phyloP scores from a whole-genome alignment of 2,797 vertebrate genomes.

The Anableps anableps region DNA sequence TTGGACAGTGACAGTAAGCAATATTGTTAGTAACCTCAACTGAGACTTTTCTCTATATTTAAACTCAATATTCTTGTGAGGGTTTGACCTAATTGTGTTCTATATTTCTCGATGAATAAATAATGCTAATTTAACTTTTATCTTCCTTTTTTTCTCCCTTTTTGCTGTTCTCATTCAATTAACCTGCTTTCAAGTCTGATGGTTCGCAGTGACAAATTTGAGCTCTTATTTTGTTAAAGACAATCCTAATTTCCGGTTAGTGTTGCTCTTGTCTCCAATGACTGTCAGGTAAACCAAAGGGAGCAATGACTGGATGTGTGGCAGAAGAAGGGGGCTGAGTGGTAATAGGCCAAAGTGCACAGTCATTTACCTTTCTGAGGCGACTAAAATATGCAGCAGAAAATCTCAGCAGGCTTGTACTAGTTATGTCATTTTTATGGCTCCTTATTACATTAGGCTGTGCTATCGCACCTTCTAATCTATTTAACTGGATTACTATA shows the following conservation, averaged over 20 bases:
- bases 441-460: background rate
- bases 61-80: background rate
- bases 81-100: background rate
- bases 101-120: background rate
- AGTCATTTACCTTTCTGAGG: constrained; percentile 11
- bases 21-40: background rate
- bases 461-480: constrained; percentile 3
- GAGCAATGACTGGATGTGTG: background rate
- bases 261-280: background rate
- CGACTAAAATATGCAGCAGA: background rate
- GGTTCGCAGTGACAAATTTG: background rate
- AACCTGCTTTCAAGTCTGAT: background rate
- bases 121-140: background rate
- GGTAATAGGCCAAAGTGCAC: background rate
- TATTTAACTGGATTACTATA: background rate
- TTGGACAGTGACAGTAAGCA: background rate
- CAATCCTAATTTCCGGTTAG: rapidly evolving
- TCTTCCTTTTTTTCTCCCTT: background rate
- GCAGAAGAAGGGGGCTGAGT: background rate
- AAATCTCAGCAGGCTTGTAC: background rate
- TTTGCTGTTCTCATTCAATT: background rate
- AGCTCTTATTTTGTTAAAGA: constrained; percentile 37
- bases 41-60: background rate
- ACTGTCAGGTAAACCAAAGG: constrained; percentile 16
- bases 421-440: background rate